Base-by-base conservation (phyloP, 2,797 vertebrate genomes). In the Myripristis murdjan region DNA sequence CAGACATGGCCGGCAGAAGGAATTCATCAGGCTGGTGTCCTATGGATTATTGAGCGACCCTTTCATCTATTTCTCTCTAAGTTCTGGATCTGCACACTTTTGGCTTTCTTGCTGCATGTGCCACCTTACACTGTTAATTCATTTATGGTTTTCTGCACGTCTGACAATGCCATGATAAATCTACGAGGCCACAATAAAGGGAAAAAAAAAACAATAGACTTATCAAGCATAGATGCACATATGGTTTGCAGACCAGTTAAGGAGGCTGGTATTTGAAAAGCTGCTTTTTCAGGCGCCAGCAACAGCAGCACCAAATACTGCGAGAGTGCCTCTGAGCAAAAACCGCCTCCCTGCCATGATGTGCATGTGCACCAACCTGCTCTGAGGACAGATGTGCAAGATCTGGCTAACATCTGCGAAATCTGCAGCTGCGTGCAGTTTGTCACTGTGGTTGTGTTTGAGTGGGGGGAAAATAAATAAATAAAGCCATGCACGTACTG, bases 1-100 rank as follows among this genome's bases (percentile, higher is more conserved):
- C 88, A 89, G 87, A 88, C 79, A 41, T 37, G 31, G 64, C 56
- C 63, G 57, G 77, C 82, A 84, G 87, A 79, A 82, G 77, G 84
- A 86, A 85, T 79, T 74, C 72, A 84, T 90, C 84, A 86, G 64
- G 69, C 68, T 69, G 67, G 76, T 18, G 49, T 64, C 58, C 26
- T 51, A 26, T 52, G 64, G 61, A 79, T 65, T 68, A 62, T 23
- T 20, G 51, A 53, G 57, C 37, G 11, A 74, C 78, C 64, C 71
- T 44, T 70, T 84, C 72, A 73, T 86, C 60, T 64, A 22, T 63
- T 75, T 70, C 57, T 43, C 33, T 24, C 22, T 73, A 64, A 41
- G 48, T 35, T 78, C n/a, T 46, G 37, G 77, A 56, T 79, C 52
- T 62, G 65, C 24, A 60, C 57, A 69, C 31, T 23, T 62, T 70